Percentiles rank a stretch among this genome's conserved stretches.
Evolutionary conservation across 2,888 invertebrate species (phyloP).

Genomic region (Drosophila tanythrix): DNA sequence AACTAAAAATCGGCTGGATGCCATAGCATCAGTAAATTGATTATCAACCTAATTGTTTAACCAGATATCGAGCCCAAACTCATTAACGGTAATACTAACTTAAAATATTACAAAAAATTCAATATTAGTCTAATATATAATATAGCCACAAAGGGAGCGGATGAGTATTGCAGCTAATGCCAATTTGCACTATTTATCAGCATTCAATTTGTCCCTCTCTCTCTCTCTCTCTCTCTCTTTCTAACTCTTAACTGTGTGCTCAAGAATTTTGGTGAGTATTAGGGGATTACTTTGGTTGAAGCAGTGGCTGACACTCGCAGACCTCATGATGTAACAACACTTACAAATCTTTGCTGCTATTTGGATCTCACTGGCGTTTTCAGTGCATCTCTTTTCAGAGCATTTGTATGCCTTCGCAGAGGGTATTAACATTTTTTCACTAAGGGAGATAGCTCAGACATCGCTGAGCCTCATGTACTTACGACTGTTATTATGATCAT

Average conservation of each 20-base stretch:
- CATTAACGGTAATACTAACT: neutral
- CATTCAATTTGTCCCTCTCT: conserved; percentile 6
- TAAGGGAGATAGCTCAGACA: neutral
- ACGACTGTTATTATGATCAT: neutral
- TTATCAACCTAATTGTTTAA: neutral
- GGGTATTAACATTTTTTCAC: neutral
- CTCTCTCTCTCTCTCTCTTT: neutral
- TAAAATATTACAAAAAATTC: neutral
- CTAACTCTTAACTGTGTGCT: conserved; percentile 11
- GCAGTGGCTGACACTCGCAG: conserved; percentile 28
- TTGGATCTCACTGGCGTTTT: conserved; percentile 39
- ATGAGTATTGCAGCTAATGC: conserved; percentile 57
- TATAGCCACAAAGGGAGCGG: too few species aligned
- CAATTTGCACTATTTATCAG: conserved; percentile 45
- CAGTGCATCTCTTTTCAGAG: conserved; percentile 61
- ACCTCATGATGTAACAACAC: conserved; percentile 73
- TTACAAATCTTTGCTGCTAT: conserved; percentile 71
- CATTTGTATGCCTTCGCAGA: neutral
- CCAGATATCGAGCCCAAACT: neutral
- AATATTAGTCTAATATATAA: neutral
- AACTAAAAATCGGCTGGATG: neutral
- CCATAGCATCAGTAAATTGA: neutral
- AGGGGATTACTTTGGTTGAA: neutral
- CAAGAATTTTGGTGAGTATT: neutral
- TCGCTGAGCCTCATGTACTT: neutral